Conservation (phyloP, 1,140 invertebrate species). For the Drosophila eugracilis region DNA sequence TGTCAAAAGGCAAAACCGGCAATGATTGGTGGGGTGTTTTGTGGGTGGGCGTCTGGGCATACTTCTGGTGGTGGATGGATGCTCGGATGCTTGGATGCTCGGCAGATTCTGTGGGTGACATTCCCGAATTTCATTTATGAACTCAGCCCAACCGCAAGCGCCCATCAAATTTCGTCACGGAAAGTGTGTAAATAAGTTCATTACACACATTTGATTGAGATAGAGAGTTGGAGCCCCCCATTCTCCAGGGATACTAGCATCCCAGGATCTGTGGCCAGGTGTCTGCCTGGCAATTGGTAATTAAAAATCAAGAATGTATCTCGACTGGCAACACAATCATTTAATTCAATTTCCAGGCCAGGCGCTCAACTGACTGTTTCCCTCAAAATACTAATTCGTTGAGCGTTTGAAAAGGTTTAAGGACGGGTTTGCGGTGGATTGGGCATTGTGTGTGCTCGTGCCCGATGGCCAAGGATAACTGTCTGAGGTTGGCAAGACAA, state of each 20-base stretch:
- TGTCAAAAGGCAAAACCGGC: conserved; percentile 72
- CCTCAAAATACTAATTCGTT: conserved; percentile 48
- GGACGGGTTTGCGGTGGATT: conserved; percentile 17
- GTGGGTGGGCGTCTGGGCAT: conserved; percentile 8
- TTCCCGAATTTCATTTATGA: conserved; percentile 72
- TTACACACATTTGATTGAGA: conserved; percentile 75
- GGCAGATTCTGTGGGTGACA: conserved; percentile 69
- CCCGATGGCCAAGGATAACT: conserved; percentile 77
- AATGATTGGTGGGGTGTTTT: conserved; percentile 43
- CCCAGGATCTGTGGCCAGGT: conserved; percentile 40
- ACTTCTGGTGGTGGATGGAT: conserved; percentile 23
- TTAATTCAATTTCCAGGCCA: conserved; percentile 71
- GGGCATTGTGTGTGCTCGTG: conserved; percentile 54
- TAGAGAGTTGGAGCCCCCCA: neutral
- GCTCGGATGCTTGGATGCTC: conserved; percentile 31
- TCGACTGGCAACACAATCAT: conserved; percentile 57
- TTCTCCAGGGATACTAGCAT: neutral
- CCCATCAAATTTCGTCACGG: conserved; percentile 71
- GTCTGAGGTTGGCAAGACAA: conserved; percentile 74
- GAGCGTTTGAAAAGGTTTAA: conserved; percentile 50
- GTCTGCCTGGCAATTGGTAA: conserved; percentile 56
- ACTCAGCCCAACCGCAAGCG: conserved; percentile 44
- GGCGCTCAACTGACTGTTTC: conserved; percentile 63
- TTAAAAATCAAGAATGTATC: conserved; percentile 48
- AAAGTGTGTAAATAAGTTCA: conserved; percentile 81